Percentiles rank a stretch among this genome's conserved stretches.
phyloP scores from a whole-genome alignment of 2,113 vertebrate genomes.

The Oplegnathus fasciatus region DNA sequence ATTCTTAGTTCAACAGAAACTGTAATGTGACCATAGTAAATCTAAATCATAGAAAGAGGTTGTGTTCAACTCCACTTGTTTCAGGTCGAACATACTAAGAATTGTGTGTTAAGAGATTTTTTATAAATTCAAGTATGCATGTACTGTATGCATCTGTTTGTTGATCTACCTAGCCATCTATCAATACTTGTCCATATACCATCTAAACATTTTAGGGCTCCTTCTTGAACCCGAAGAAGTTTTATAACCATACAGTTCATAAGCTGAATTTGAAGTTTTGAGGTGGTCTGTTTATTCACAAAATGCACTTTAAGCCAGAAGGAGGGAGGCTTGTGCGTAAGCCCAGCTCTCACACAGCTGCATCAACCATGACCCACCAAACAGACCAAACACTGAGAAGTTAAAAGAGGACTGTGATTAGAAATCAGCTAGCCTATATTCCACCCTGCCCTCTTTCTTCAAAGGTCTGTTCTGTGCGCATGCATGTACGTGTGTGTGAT shows the following conservation, averaged over 20 bases:
- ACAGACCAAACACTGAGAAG: conserved; percentile 62
- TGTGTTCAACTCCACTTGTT: conserved; percentile 23
- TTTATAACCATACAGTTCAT: conserved; percentile 21
- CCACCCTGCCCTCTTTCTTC: conserved; percentile 56
- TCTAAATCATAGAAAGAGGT: conserved; percentile 40
- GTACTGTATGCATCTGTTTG: neutral
- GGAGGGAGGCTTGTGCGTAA: conserved; percentile 6
- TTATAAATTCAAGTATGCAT: neutral
- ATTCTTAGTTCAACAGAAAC: conserved; percentile 61
- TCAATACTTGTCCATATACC: neutral
- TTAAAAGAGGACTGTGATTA: conserved; percentile 71
- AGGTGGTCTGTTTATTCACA: conserved; percentile 24
- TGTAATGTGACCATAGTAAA: conserved; percentile 46
- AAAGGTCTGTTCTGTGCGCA: conserved; percentile 27
- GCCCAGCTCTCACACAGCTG: conserved; percentile 60
- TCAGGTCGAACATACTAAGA: neutral
- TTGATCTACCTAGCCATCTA: neutral
- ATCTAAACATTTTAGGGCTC: neutral
- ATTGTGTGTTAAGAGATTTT: neutral
- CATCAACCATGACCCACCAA: conserved; percentile 55
- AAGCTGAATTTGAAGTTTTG: conserved; percentile 18
- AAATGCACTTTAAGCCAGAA: conserved; percentile 21
- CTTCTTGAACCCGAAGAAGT: neutral
- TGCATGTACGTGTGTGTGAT: conserved; percentile 3
- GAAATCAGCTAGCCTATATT: conserved; percentile 68